These are phyloP conservation scores for Orchestia grillus DNA, from an alignment of 1,140 invertebrate species.

Conservation along the genomic window DNA sequence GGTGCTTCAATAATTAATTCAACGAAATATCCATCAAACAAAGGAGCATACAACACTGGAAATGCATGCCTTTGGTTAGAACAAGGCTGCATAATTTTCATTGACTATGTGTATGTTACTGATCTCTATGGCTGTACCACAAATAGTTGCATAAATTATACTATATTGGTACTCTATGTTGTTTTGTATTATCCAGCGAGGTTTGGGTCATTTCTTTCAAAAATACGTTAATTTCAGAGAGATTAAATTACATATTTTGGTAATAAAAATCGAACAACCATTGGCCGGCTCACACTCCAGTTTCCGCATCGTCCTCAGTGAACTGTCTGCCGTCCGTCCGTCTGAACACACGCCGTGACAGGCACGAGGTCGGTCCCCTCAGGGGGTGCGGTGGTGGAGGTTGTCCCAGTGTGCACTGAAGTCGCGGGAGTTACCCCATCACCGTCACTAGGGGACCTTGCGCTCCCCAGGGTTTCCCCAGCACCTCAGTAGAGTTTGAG, in stretches of 20 bases:
- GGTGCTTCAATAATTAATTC: too few species aligned
- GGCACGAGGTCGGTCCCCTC: neutral
- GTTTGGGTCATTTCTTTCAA: neutral
- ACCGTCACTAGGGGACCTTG: neutral
- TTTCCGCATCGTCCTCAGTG: neutral
- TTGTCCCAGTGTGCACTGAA: too few species aligned
- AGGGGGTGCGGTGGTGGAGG: neutral
- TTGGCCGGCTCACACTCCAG: too few species aligned
- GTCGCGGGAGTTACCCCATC: neutral
- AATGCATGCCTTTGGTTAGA: neutral
- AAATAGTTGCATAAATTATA: neutral
- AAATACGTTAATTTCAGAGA: too few species aligned
- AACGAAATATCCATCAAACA: too few species aligned
- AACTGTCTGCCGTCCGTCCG: neutral
- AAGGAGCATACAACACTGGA: too few species aligned
- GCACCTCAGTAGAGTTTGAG: neutral
- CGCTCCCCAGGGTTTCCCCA: neutral
- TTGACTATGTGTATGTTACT: neutral
- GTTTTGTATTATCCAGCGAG: neutral
- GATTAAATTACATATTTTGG: too few species aligned
- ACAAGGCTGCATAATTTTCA: neutral
- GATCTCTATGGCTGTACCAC: neutral
- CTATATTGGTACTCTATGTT: neutral
- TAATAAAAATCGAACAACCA: too few species aligned
- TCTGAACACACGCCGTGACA: neutral